phyloP scores from a whole-genome alignment of 2,888 invertebrate species.

The Apotomis capreana region DNA sequence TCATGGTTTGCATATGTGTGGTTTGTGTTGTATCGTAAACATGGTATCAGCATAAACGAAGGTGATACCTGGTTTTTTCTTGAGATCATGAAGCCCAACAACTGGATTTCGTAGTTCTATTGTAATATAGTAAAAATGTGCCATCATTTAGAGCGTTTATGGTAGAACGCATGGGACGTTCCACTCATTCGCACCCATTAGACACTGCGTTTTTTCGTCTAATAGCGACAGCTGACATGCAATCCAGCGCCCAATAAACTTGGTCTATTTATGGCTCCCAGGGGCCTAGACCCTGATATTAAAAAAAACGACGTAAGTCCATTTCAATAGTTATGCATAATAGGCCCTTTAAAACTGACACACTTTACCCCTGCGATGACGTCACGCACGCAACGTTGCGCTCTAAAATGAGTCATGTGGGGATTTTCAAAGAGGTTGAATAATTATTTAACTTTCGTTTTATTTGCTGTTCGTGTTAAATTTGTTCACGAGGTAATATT shows the following conservation, averaged over 20 bases:
- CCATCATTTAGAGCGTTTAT: too few relatives aligned
- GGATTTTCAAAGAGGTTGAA: not conserved
- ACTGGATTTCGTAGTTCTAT: too few relatives aligned
- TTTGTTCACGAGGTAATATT: not conserved
- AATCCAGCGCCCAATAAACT: constrained; percentile 23
- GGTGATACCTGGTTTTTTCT: too few relatives aligned
- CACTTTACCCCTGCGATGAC: constrained; percentile 9
- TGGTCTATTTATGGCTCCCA: constrained; percentile 23
- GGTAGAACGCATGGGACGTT: not conserved
- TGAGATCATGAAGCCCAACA: too few relatives aligned
- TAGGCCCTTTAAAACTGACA: constrained; percentile 5
- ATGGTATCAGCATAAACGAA: too few relatives aligned
- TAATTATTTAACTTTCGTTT: not conserved
- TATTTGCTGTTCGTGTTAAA: not conserved
- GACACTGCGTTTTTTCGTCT: constrained; percentile 4
- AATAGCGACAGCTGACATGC: constrained; percentile 22
- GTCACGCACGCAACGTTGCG: constrained; percentile 21
- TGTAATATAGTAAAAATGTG: too few relatives aligned
- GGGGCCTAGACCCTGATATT: constrained; percentile 1
- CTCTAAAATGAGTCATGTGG: constrained; percentile 21
- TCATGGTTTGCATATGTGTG: too few relatives aligned
- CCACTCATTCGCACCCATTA: not conserved
- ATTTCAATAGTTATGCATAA: not conserved
- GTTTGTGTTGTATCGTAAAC: too few relatives aligned
- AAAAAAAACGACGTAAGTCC: constrained; percentile 11